Evolutionary conservation across 1,140 invertebrate species (phyloP), one percentile per base, ranked within the genome.

Genomic region (Limonius californicus): DNA sequence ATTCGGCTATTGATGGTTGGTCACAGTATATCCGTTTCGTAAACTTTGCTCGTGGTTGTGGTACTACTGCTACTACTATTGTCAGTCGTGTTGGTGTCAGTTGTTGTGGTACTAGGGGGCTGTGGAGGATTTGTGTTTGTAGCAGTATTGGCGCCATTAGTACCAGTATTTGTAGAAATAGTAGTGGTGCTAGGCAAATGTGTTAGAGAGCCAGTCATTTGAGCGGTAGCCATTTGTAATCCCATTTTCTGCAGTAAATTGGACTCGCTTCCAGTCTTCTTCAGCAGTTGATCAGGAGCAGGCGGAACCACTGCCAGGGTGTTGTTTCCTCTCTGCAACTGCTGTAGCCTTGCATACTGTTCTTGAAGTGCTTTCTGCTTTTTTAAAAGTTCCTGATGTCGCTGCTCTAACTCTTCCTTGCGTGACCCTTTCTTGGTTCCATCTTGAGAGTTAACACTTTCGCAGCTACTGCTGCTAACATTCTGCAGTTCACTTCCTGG

Each of bases 21-120:
- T 85, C 83, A 92, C 85, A 94, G 88, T 82, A 94, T 93, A 75
- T 94, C 91, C 69, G 91, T 92, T 79, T 94, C 90, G 76, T 92
- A 92, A 68, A 92, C 85, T 76, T 90, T 89, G 73, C 83, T 88
- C n/a, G 80, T 84, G 63, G 82, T 87, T 16, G 80, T 83, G 61
- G 82, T 83, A 53, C 75, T 76, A 50, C 43, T 65, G 43, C 43
- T 67, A 45, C 56, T 68, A 15, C 71, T 63, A 20, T 62, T 66
- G 20, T 69, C 66, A 56, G 68, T 71, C 60, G 66, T 74, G 30
- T 66, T 73, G 8, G 76, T 73, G 0, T 75, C 73, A 62, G 70
- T 56, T n/a, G 53, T 66, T 16, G 30, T 62, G 12, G 54, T 65
- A 14, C 42, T 64, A 16, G 20, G 61, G 11, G 47, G 62, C 21